A percentile compares a stretch with the other conserved stretches of the same genome.
phyloP scores from a whole-genome alignment of 2,888 invertebrate species.

The Hanleya hanleyi region DNA sequence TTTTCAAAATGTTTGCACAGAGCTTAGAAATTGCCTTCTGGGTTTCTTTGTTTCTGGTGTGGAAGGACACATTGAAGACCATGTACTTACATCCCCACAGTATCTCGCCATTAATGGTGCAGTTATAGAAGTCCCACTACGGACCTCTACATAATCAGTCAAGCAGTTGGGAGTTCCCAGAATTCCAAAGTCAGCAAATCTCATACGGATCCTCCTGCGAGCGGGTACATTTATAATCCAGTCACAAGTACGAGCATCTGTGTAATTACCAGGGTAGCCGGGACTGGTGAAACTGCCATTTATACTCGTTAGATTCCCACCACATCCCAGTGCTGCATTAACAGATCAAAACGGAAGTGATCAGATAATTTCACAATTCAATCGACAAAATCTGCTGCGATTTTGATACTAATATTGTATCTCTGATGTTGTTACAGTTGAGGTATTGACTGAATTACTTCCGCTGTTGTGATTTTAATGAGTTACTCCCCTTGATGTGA shows the following conservation, averaged over 20 bases:
- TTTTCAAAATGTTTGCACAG: no score
- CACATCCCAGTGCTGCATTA: slow-evolving; percentile 77
- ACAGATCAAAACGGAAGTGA: no score
- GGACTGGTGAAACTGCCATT: slow-evolving; percentile 89
- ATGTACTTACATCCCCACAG: slow-evolving; percentile 53
- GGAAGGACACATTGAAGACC: no score
- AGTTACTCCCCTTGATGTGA: no score
- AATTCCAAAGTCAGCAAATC: slow-evolving; percentile 76
- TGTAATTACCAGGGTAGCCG: slow-evolving; percentile 88
- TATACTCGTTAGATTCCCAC: slow-evolving; percentile 76
- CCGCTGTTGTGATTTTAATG: no score
- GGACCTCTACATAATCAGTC: slow-evolving; percentile 51
- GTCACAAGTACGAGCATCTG: slow-evolving; percentile 84
- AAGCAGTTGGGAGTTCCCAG: slow-evolving; percentile 44
- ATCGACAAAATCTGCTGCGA: no score
- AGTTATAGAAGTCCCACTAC: slow-evolving; percentile 32
- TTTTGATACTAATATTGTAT: no score
- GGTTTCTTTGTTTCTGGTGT: no score
- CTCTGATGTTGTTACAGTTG: no score
- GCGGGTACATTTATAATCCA: slow-evolving; percentile 82
- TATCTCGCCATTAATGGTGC: slow-evolving; percentile 41
- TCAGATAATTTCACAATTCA: no score
- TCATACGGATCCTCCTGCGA: slow-evolving; percentile 84
- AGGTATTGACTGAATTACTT: no score
- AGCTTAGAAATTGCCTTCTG: no score